Base-by-base conservation (phyloP, 2,888 invertebrate genomes). In the Pardosa pseudoannulata region DNA sequence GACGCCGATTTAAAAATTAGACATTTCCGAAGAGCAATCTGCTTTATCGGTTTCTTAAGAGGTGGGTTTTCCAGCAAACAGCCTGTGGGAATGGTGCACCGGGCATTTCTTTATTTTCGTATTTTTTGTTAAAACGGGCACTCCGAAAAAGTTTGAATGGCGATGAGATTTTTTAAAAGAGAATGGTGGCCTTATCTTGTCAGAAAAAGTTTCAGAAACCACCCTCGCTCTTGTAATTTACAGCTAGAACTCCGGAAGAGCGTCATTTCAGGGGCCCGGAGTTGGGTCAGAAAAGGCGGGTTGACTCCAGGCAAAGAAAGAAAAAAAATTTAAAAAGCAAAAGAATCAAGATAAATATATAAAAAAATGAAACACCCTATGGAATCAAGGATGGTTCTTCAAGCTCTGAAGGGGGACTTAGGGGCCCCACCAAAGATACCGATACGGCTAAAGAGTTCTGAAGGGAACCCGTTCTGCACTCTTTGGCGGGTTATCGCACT, bases 201-300 rank as follows among this genome's bases (percentile, higher is more conserved):
- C 70, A 81, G 74, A 76, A 83, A 72, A 64, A 85, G 83, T 79
- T 85, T 79, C 36, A 16, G 39, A 56, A 78, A 74, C 79, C 86
- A 64, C 86, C 86, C 86, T 79, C 75, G 62, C 79, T 74, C 7
- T 67, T 50, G 75, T 79, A 86, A 79, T 79, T 86, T 86, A 79
- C 86, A 79, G 86, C 71, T 62, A 64, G 29, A 50, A 73, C 56
- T 62, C 86, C 74, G 79, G 86, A 86, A 86, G 75, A 79, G 31
- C 68, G 79, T 79, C 79, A 79, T 86, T 79, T 79, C 39, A 70
- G 56, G 85, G 75, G 79, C 79, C 79, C 83, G 70, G 16, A 62
- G 79, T 71, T 70, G 75, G 86, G 86, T 79, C 79, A 74, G 36
- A 79, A 64, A 41, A 16, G 56, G 56, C 23, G 23, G 19, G 56